Percentiles rank a stretch among this genome's conserved stretches.
phyloP scores from a whole-genome alignment of 2,797 vertebrate genomes.

The Acipenser transmontanus region DNA sequence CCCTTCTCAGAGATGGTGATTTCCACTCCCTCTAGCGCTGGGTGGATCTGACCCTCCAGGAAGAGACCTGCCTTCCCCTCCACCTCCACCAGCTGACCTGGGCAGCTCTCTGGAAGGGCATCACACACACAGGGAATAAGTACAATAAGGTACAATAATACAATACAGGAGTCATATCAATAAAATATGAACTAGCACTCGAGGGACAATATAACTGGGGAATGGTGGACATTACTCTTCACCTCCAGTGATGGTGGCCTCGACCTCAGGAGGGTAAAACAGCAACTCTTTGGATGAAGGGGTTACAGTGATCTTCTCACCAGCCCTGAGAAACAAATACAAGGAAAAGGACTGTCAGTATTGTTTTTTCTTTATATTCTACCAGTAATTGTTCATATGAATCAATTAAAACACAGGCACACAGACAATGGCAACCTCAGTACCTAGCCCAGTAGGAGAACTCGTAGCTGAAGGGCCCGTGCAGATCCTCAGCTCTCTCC shows the following conservation, averaged over 20 bases:
- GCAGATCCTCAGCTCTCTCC: constrained; percentile 83
- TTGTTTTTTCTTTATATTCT: too few relatives aligned
- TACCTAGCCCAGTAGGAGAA: constrained; percentile 98
- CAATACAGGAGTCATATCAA: too few relatives aligned
- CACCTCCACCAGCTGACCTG: constrained; percentile 88
- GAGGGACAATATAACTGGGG: too few relatives aligned
- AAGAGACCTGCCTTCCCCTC: constrained; percentile 86
- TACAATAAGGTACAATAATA: too few relatives aligned
- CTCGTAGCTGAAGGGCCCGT: constrained; percentile 85
- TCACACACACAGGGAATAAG: too few relatives aligned
- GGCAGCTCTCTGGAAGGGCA: constrained; percentile 74
- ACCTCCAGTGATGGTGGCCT: constrained; percentile 90
- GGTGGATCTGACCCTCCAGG: constrained; percentile 80
- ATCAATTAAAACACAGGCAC: not conserved
- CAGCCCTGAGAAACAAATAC: constrained; percentile 62
- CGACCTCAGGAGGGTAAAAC: constrained; percentile 89
- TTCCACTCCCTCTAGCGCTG: constrained; percentile 84
- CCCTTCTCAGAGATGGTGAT: constrained; percentile 86
- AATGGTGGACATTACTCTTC: constrained; percentile 7
- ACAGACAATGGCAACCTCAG: not conserved
- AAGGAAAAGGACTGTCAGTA: constrained; percentile 1
- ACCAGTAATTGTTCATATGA: not conserved
- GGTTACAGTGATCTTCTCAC: constrained; percentile 90
- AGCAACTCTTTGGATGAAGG: constrained; percentile 92
- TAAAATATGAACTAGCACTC: too few relatives aligned